Percentiles rank a stretch among this genome's conserved stretches.
Evolutionary conservation across 2,888 invertebrate species (phyloP).

Genomic region (Pyrrhia umbra): DNA sequence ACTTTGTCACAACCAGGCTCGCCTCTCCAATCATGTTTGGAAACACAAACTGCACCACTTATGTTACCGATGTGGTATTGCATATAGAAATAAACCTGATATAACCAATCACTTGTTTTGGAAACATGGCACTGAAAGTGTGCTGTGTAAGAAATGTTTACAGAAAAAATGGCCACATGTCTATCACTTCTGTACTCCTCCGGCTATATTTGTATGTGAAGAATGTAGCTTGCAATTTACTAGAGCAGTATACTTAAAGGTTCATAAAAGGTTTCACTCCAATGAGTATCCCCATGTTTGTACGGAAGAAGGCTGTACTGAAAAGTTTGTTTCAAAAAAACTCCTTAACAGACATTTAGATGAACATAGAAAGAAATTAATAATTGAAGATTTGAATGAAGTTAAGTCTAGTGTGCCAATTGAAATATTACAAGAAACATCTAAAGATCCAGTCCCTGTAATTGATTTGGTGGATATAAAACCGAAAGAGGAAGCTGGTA

Average conservation of each 20-base stretch:
- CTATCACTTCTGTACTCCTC: constrained; percentile 97
- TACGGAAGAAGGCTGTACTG: constrained; percentile 92
- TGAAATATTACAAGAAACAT: constrained; percentile 72
- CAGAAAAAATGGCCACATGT: constrained; percentile 98
- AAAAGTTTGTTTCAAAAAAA: constrained; percentile 95
- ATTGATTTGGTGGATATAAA: constrained; percentile 83
- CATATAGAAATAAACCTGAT: constrained; percentile 96
- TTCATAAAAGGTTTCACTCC: constrained; percentile 95
- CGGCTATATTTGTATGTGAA: constrained; percentile 94
- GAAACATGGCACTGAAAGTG: constrained; percentile 98
- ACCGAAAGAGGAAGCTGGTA: constrained; percentile 76
- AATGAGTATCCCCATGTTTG: constrained; percentile 94
- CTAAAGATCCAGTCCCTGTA: constrained; percentile 77
- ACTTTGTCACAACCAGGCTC: constrained; percentile 94
- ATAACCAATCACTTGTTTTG: constrained; percentile 97
- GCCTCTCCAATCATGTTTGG: constrained; percentile 96
- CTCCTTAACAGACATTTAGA: constrained; percentile 93
- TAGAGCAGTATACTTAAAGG: constrained; percentile 94
- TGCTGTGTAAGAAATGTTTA: constrained; percentile 95
- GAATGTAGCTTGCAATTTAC: constrained; percentile 94
- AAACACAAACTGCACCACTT: constrained; percentile 96
- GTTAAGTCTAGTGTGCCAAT: constrained; percentile 68
- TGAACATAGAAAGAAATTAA: constrained; percentile 88
- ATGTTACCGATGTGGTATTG: constrained; percentile 96
- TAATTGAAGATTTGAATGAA: constrained; percentile 75